These are phyloP conservation scores for Sturnus vulgaris DNA, from an alignment of 2,113 vertebrate species.

Conservation along the genomic window DNA sequence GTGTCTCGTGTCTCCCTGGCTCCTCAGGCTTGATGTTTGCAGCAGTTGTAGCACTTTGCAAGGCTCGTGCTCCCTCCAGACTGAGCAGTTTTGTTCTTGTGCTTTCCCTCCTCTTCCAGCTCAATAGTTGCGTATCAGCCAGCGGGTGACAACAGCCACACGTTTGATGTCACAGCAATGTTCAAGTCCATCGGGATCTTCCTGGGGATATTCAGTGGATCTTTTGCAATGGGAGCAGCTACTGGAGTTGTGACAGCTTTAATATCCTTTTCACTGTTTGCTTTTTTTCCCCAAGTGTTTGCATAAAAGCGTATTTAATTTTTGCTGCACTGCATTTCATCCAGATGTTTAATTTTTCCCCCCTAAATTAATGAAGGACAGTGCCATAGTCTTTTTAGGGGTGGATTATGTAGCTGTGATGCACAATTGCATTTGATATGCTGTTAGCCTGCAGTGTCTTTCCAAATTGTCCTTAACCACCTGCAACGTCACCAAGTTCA, in stretches of 20 bases:
- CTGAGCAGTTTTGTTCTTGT: background rate
- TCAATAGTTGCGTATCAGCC: constrained; percentile 96
- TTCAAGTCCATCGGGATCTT: constrained; percentile 95
- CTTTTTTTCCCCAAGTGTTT: background rate
- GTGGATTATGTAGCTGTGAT: background rate
- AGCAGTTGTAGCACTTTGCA: background rate
- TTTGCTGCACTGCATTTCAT: background rate
- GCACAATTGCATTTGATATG: background rate
- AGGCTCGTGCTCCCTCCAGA: background rate
- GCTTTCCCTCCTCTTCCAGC: constrained; percentile 69
- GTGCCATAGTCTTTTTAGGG: background rate
- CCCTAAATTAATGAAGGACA: background rate
- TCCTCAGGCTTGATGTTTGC: background rate
- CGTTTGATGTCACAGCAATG: constrained; percentile 91
- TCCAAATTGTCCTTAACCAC: constrained; percentile 65
- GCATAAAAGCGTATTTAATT: background rate
- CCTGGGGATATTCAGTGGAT: constrained; percentile 96
- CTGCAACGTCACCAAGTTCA: constrained; percentile 95
- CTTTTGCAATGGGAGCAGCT: constrained; percentile 92
- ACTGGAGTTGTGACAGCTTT: constrained; percentile 94
- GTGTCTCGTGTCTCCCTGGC: background rate
- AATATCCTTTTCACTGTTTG: constrained; percentile 85
- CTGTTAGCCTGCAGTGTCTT: background rate
- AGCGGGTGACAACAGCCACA: constrained; percentile 91
- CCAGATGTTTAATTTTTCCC: background rate